Conservation (phyloP, 2,113 vertebrate species). For the Tiliqua scincoides region DNA sequence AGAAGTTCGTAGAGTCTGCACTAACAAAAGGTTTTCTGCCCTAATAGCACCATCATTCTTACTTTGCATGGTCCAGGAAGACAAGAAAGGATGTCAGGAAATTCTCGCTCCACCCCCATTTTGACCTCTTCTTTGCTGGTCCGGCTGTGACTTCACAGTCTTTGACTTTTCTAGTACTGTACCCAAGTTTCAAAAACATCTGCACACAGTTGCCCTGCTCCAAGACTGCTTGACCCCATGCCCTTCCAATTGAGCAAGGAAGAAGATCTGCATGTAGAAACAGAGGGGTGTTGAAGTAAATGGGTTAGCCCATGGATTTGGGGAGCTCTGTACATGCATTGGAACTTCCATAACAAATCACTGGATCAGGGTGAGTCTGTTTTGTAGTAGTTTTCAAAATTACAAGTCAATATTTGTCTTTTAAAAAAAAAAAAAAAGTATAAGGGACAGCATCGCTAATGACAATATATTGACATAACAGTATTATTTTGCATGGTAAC, state of each 20-base stretch:
- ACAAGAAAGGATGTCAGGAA: neutral
- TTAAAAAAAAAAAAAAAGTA: neutral
- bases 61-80: neutral
- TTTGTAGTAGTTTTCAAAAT: neutral
- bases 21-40: neutral
- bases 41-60: too few relatives aligned
- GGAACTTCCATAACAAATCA: neutral
- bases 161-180: neutral
- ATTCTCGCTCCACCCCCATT: neutral
- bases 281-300: too few relatives aligned
- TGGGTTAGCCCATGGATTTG: neutral
- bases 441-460: neutral
- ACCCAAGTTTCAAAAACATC: neutral
- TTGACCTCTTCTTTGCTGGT: neutral
- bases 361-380: neutral
- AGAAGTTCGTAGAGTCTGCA: neutral
- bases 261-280: too few relatives aligned
- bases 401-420: neutral
- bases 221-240: neutral
- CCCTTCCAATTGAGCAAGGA: neutral
- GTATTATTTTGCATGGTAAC: neutral
- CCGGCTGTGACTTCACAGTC: neutral
- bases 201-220: neutral
- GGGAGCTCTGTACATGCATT: neutral
- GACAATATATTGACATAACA: neutral